Evolutionary conservation across 2,113 vertebrate species (phyloP).

Genomic region (Myrmophylax atrothorax): DNA sequence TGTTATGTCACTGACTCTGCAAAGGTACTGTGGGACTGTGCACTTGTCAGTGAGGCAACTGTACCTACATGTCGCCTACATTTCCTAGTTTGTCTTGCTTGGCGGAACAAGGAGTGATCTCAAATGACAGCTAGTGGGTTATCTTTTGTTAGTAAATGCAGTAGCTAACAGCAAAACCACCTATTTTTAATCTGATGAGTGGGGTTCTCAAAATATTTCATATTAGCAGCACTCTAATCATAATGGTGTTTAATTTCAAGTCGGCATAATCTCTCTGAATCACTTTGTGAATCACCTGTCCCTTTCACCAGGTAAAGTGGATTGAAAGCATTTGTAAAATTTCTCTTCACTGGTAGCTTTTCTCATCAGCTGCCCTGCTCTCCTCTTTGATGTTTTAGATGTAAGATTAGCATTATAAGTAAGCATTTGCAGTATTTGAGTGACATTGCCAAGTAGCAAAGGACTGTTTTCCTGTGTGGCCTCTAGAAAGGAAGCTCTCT

Average conservation of each 20-base stretch:
- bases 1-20: neutral
- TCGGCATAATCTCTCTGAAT: neutral
- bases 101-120: neutral
- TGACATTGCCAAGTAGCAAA: neutral
- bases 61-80: no score
- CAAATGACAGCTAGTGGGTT: neutral
- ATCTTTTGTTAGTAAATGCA: neutral
- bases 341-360: neutral
- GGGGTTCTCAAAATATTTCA: neutral
- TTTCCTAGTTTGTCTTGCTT: neutral
- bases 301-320: neutral
- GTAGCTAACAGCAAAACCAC: neutral
- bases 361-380: neutral
- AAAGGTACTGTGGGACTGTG: neutral
- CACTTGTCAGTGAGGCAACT: neutral
- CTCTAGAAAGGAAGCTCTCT: neutral
- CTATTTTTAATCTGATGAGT: neutral
- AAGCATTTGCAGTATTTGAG: neutral
- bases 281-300: neutral
- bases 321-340: neutral
- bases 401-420: neutral
- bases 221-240: neutral
- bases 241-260: neutral
- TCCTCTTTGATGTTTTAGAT: neutral
- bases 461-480: neutral